Conservation (phyloP, 1,140 invertebrate genomes). For the Bradysia coprophila region DNA sequence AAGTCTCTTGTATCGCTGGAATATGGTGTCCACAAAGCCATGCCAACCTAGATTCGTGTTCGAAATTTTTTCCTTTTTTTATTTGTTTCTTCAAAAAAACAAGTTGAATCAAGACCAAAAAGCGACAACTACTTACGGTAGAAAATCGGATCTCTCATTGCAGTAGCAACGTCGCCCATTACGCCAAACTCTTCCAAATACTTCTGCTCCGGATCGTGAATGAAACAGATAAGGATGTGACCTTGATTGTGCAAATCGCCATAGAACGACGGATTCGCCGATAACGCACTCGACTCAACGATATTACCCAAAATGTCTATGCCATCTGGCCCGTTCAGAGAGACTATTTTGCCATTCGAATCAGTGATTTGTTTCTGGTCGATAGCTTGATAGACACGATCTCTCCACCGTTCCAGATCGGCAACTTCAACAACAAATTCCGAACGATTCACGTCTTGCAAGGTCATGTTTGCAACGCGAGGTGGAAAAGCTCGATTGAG, state of each 20-base stretch:
- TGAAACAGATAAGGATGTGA: constrained; percentile 35
- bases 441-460: constrained; percentile 38
- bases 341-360: constrained; percentile 9
- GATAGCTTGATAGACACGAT: constrained; percentile 48
- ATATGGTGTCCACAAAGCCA: constrained; percentile 40
- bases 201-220: constrained; percentile 39
- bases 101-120: too few species aligned
- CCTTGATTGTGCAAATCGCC: constrained; percentile 44
- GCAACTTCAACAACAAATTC: constrained; percentile 40
- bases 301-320: constrained; percentile 46
- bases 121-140: too few species aligned
- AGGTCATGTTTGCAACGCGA: constrained; percentile 25
- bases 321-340: constrained; percentile 13
- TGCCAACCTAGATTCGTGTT: too few species aligned
- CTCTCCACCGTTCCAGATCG: constrained; percentile 46
- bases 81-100: too few species aligned
- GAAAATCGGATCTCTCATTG: constrained; percentile 51
- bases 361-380: constrained; percentile 20
- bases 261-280: constrained; percentile 35
- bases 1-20: constrained; percentile 40
- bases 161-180: constrained; percentile 43
- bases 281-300: constrained; percentile 34
- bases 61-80: too few species aligned
- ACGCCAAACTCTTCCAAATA: constrained; percentile 39
- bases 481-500: constrained; percentile 29